Evolutionary conservation across 2,113 vertebrate species (phyloP), one percentile per base, ranked within the genome.

Genomic region (Ctenodactylus gundi): DNA sequence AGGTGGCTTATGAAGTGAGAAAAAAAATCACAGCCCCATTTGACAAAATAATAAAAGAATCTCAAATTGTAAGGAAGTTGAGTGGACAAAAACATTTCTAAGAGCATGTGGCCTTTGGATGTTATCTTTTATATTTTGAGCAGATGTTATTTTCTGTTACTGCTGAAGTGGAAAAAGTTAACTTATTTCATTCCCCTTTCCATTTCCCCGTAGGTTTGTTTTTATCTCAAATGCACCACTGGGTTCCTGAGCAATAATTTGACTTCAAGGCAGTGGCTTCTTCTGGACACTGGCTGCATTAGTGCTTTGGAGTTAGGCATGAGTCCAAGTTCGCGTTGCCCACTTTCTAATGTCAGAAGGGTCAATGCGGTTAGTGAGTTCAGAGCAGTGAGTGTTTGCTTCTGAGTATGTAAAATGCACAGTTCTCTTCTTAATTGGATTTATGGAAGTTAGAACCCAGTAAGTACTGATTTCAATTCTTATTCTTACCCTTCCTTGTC

Each of bases 11-110:
- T 81, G 51, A 85, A 94, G 67, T 95, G 72, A 65, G 70, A 21
- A 83, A 96, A 94, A 64, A 96, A 94, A 64, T 80, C 9, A 92
- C 36, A 34, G 49, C 27, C 23, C 65, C 64, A 88, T 25, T 57
- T 94, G 49, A 55, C 57, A 81, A 93, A 95, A 90, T 31, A 41
- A 86, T 70, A 39, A 62, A 36, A 67, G 27, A 55, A 81, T 27
- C 36, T 95, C 64, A 88, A 94, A 88, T 23, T 91, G 36, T 70
- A 81, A 57, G 53, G 57, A 70, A 27, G 18, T 49, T 60, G 55
- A 96, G 29, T 87, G 64, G 93, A 39, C 18, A 75, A 53, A 17
- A 94, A 64, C 85, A 95, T 83, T 84, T 95, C 76, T 81, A 84
- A 92, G 72, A 68, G 46, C 10, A 15, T 58, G 75, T 44, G 72